These are phyloP conservation scores for Syngnathus typhle DNA, from an alignment of 2,113 vertebrate genomes.

Conservation along the genomic window DNA sequence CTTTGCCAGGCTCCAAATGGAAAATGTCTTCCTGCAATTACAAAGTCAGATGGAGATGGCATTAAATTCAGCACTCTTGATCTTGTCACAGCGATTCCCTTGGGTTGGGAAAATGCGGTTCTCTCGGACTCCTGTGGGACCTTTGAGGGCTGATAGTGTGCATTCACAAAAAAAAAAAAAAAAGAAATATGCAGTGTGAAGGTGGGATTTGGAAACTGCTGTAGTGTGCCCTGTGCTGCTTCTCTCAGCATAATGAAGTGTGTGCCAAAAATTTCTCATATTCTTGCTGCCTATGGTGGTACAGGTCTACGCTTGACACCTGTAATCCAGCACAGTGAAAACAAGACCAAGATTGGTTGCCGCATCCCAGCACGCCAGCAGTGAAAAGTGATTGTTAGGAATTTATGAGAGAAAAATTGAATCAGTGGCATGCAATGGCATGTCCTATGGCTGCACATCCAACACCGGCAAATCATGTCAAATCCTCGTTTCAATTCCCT, in stretches of 20 bases:
- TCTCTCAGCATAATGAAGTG: conserved; percentile 39
- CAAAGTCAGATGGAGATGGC: conserved; percentile 50
- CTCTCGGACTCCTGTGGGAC: conserved; percentile 49
- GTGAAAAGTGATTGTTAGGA: conserved; percentile 54
- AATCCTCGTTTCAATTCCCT: conserved; percentile 24
- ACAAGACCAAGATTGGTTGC: conserved; percentile 40
- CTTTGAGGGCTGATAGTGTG: conserved; percentile 36
- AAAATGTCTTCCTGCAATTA: conserved; percentile 90
- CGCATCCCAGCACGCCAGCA: conserved; percentile 31
- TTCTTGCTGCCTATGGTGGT: conserved; percentile 33
- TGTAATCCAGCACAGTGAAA: conserved; percentile 50
- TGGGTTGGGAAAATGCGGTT: conserved; percentile 44
- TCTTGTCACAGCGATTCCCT: conserved; percentile 58
- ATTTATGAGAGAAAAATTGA: conserved; percentile 45
- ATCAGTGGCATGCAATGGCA: conserved; percentile 49
- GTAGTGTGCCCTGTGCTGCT: conserved; percentile 22
- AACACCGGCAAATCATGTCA: conserved; percentile 34
- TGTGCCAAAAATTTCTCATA: conserved; percentile 43
- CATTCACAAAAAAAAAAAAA: conserved; percentile 65
- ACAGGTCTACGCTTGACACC: conserved; percentile 47
- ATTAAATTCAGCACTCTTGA: conserved; percentile 60
- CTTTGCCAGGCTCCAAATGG: conserved; percentile 88
- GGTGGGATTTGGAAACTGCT: conserved; percentile 36
- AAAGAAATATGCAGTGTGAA: conserved; percentile 55
- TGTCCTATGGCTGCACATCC: conserved; percentile 41